Conservation (phyloP, 2,113 vertebrate genomes). For the Epinephelus cyanopodus region DNA sequence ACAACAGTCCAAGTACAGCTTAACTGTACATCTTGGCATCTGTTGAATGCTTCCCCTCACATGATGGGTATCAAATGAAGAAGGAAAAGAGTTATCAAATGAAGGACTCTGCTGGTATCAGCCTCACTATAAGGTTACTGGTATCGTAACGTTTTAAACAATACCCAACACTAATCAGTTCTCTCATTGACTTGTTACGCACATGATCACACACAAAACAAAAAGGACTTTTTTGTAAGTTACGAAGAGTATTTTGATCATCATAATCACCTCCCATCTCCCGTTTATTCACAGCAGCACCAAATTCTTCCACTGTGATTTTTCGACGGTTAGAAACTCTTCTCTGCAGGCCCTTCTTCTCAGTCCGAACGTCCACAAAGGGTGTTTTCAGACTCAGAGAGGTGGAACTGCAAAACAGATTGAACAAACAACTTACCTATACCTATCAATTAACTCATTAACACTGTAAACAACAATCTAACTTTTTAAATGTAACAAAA, state of each 20-base stretch:
- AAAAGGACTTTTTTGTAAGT: background rate
- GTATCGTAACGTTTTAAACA: too few relatives aligned
- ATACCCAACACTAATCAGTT: too few relatives aligned
- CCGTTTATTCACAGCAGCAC: constrained; percentile 71
- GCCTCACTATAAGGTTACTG: too few relatives aligned
- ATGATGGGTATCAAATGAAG: too few relatives aligned
- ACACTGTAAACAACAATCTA: background rate
- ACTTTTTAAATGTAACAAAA: background rate
- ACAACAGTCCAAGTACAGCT: too few relatives aligned
- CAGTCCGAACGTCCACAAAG: constrained; percentile 52
- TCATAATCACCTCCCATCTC: constrained; percentile 48
- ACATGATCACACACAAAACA: background rate
- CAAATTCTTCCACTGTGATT: constrained; percentile 78
- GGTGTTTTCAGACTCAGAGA: constrained; percentile 78
- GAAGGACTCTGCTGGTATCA: too few relatives aligned
- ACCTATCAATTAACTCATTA: background rate
- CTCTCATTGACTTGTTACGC: background rate
- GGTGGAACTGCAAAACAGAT: constrained; percentile 60
- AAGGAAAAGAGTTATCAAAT: too few relatives aligned
- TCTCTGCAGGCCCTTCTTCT: constrained; percentile 72
- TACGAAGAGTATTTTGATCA: background rate
- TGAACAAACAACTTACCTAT: background rate
- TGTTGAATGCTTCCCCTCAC: too few relatives aligned
- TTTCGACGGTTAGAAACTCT: constrained; percentile 58
- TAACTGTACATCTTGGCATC: too few relatives aligned